phyloP scores from a whole-genome alignment of 2,797 vertebrate genomes.

The Tragelaphus oryx region DNA sequence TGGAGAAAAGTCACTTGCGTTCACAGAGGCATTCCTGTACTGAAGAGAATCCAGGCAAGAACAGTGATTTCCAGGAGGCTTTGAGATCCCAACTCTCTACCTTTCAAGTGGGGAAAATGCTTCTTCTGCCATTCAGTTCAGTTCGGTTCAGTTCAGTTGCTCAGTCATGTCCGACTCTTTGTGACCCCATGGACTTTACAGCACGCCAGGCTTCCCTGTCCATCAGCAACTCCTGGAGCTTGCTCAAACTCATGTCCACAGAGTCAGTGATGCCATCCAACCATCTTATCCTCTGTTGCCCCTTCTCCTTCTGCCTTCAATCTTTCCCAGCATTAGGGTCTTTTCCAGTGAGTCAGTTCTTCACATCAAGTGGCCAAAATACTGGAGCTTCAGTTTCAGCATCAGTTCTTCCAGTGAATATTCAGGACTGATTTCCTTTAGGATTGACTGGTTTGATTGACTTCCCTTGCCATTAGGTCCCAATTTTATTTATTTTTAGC shows the following conservation, averaged over 20 bases:
- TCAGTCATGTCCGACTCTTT: rapidly evolving
- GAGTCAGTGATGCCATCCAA: not conserved
- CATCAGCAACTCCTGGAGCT: not conserved
- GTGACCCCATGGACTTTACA: not conserved
- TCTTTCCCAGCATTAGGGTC: not conserved
- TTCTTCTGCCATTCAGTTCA: not conserved
- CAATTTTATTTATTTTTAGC: not conserved
- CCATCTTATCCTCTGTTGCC: not conserved
- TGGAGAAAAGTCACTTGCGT: not conserved
- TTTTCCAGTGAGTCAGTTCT: not conserved
- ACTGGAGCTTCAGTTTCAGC: not conserved
- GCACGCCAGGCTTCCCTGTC: not conserved
- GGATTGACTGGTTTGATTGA: not conserved
- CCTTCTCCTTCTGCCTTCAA: not conserved
- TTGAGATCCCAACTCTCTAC: not conserved
- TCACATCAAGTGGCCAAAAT: not conserved
- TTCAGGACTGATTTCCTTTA: not conserved
- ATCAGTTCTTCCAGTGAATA: not conserved
- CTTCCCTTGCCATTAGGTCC: not conserved
- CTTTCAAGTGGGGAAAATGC: not conserved
- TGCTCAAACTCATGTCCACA: not conserved
- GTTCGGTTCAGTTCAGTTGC: not conserved
- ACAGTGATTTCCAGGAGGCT: not conserved
- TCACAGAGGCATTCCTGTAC: not conserved
- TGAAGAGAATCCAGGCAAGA: not conserved